Evolutionary conservation across 2,797 vertebrate genomes (phyloP), one percentile per base, ranked within the genome.

Genomic region (Cygnus olor): DNA sequence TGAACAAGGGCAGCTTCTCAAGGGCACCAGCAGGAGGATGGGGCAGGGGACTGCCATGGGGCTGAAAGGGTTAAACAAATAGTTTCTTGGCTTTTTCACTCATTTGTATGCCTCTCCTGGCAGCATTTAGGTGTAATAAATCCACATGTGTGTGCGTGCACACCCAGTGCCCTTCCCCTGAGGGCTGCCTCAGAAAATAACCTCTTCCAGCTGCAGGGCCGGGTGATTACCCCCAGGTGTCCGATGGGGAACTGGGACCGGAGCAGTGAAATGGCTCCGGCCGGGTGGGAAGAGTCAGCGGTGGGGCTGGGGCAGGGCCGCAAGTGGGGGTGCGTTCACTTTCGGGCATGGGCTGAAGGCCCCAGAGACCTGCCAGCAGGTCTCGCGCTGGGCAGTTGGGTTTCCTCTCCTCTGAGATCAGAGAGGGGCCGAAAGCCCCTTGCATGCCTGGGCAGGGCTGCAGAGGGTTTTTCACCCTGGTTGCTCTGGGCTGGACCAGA

Each of bases 41-140:
- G 61, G 49, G 40, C 14, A 30, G 81, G 56, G 51, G 69, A 2
- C 2, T 0, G 2, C 0, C 0, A 4, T 0, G 5, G 88, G 2
- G 45, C n/a, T 4, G 51, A 24, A 87, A 49, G 78, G 56, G 89
- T 96, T 91, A 85, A 88, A 25, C 3, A 3, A 56, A 34, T 0
- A 2, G 32, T 42, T 70, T 61, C 58, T 0, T 53, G 61, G 40
- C 8, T 4, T 68, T 73, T 53, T 76, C 66, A 10, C 10, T 6
- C 14, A 2, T 45, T n/a, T 38, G 65, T 28, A 0, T 54, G 64
- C 57, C 49, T 49, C 22, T 85, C 49, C 89, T 20, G 93, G 91
- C 69, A 54, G 66, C 0, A 42, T 63, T 81, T 56, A 25, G 15
- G 71, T 5, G 86, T 60, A 1, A 34, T 7, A 28, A 69, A 17